Percentiles rank a stretch among this genome's conserved stretches.
Evolutionary conservation across 1,140 invertebrate genomes (phyloP).

Genomic region (Drosophila albomicans): DNA sequence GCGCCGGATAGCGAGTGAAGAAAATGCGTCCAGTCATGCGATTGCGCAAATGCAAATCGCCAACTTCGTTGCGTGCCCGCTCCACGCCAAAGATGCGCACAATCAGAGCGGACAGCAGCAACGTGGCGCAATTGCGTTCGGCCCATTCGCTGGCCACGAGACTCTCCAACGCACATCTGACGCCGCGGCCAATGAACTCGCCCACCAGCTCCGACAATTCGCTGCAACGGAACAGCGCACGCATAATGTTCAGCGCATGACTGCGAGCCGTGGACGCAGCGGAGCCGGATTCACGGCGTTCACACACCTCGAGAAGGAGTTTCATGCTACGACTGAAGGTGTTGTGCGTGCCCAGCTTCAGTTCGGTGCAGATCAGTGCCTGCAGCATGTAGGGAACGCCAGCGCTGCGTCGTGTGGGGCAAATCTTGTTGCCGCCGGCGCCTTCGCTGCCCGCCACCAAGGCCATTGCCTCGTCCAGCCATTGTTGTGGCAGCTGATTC

Average conservation of each 20-base stretch:
- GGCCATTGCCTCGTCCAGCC: slow-evolving; percentile 87
- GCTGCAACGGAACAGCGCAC: slow-evolving; percentile 92
- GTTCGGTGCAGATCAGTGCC: slow-evolving; percentile 91
- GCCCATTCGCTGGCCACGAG: slow-evolving; percentile 92
- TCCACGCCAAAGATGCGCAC: slow-evolving; percentile 96
- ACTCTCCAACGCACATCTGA: slow-evolving; percentile 90
- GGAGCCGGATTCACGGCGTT: not conserved
- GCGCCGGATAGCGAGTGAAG: slow-evolving; percentile 92
- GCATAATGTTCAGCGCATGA: slow-evolving; percentile 94
- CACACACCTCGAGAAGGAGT: slow-evolving; percentile 86
- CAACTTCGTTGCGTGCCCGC: slow-evolving; percentile 88
- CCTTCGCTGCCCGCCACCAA: slow-evolving; percentile 24
- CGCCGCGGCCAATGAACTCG: slow-evolving; percentile 89
- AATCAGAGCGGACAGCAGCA: slow-evolving; percentile 94
- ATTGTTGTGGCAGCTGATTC: slow-evolving; percentile 88
- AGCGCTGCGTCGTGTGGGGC: slow-evolving; percentile 94
- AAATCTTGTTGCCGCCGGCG: slow-evolving; percentile 73
- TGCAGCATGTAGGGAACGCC: slow-evolving; percentile 96
- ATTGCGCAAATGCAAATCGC: slow-evolving; percentile 91
- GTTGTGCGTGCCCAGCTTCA: slow-evolving; percentile 86
- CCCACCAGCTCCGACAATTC: slow-evolving; percentile 90
- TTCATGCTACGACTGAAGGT: slow-evolving; percentile 88
- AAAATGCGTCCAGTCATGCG: slow-evolving; percentile 92
- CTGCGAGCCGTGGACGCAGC: slow-evolving; percentile 86
- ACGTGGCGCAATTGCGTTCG: slow-evolving; percentile 93